Evolutionary conservation across 2,113 vertebrate genomes (phyloP).

Genomic region (Aldabrachelys gigantea): DNA sequence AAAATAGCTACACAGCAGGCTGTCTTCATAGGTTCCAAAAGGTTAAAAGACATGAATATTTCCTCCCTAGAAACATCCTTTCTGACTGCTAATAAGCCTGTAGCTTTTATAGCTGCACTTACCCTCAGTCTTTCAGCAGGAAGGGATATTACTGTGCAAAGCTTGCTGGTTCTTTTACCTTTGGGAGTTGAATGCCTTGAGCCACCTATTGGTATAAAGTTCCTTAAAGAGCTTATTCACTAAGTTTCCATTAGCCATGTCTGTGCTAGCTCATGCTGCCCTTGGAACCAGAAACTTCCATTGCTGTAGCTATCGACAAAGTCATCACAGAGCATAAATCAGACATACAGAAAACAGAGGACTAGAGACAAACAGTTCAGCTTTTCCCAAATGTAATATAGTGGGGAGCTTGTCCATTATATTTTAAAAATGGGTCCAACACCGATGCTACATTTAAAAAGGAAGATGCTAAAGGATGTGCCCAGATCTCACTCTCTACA

Average conservation of each 20-base stretch:
- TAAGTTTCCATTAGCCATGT: not conserved
- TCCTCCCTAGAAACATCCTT: rapidly evolving
- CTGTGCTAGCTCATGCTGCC: not conserved
- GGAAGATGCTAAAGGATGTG: rapidly evolving
- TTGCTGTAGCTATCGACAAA: rapidly evolving
- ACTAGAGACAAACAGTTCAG: not conserved
- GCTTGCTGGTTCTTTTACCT: not conserved
- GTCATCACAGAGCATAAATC: rapidly evolving
- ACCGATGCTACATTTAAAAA: not conserved
- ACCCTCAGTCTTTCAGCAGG: rapidly evolving
- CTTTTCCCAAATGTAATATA: not conserved
- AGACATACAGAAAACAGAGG: not conserved
- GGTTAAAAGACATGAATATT: not conserved
- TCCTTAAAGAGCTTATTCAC: not conserved
- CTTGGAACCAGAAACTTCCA: rapidly evolving
- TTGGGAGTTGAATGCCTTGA: not conserved
- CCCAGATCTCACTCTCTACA: not conserved
- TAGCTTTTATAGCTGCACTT: rapidly evolving
- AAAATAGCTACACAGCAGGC: rapidly evolving
- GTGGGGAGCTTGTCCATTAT: rapidly evolving
- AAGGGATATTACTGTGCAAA: rapidly evolving
- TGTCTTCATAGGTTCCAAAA: not conserved
- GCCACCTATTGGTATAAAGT: not conserved
- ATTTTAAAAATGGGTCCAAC: rapidly evolving
- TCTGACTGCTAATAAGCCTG: rapidly evolving